Base-by-base conservation (phyloP, 2,888 invertebrate species). In the Drosophila anomalata region DNA sequence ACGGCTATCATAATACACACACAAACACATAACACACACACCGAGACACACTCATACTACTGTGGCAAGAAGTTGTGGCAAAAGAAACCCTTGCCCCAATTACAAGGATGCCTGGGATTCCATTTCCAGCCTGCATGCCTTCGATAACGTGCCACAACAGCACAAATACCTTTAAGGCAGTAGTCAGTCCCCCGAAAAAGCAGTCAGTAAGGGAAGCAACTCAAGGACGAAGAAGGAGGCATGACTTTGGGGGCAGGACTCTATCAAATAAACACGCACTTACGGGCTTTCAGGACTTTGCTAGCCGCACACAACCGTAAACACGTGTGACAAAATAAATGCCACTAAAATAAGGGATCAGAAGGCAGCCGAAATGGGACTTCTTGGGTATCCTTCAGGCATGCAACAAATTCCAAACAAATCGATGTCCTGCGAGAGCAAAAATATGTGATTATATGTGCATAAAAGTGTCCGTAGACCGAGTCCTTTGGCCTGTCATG, bases 301-400 rank as follows among this genome's bases (percentile, higher is more conserved):
- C 52, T 62, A 62, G 58, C 33, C 63, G 17, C 36, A 39, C 56
- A 52, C 67, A 63, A 44, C 55, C 72, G 68, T 70, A 77, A 74
- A 77, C 74, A 81, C 73, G 81, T 77, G 82, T 79, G 82, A 81
- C 85, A 78, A 81, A 84, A 84, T 81, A 75, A 81, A 81, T 77
- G 81, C 70, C 81, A 80, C 81, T 75, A 72, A 75, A 68, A 72
- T 67, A 63, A 70, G 61, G 78, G 67, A 60, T 62, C 76, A 66
- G 70, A 85, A 79, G 76, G 68, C 77, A 73, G 12, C 3, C 14
- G 12, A 20, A 5, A 17, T 11, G 22, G 8, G 3, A 42, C 36
- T 36, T 20, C 31, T 26, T 31, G 59, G 48, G 69, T 81, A 76
- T 77, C 76, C 81, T 81, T 75, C 69, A 46, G 75, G 78, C 81